These are phyloP conservation scores for Meganola albula DNA, from an alignment of 2,888 invertebrate genomes.

Conservation along the genomic window DNA sequence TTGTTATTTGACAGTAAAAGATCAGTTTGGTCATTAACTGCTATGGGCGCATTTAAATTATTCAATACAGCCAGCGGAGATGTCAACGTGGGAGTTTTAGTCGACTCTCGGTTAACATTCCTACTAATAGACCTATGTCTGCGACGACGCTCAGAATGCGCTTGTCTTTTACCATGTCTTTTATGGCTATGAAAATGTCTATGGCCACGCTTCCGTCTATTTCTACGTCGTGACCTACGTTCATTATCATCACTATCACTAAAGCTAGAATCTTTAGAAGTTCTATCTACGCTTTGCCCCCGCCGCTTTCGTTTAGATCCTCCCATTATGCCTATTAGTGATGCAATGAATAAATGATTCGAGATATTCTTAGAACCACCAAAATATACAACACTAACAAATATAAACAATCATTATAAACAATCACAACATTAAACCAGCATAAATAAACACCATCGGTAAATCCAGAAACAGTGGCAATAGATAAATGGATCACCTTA, in stretches of 20 bases:
- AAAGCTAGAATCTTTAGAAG: too few relatives aligned
- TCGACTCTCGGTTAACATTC: background rate
- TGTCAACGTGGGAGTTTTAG: slow-evolving; percentile 1
- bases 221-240: background rate
- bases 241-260: background rate
- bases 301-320: background rate
- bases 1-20: background rate
- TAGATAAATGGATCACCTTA: background rate
- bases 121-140: background rate
- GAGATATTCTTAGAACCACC: background rate
- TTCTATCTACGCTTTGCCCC: background rate
- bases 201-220: background rate
- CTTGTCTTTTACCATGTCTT: background rate
- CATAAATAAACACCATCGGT: background rate
- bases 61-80: background rate
- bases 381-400: background rate
- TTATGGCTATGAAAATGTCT: background rate
- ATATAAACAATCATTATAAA: background rate
- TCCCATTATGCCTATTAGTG: background rate
- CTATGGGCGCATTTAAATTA: background rate
- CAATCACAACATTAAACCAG: background rate
- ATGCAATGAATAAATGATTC: background rate
- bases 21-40: background rate
- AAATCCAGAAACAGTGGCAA: background rate
- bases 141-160: background rate